Evolutionary conservation across 2,888 invertebrate species (phyloP), one percentile per base, ranked within the genome.

Genomic region (Tortricodes alternella): DNA sequence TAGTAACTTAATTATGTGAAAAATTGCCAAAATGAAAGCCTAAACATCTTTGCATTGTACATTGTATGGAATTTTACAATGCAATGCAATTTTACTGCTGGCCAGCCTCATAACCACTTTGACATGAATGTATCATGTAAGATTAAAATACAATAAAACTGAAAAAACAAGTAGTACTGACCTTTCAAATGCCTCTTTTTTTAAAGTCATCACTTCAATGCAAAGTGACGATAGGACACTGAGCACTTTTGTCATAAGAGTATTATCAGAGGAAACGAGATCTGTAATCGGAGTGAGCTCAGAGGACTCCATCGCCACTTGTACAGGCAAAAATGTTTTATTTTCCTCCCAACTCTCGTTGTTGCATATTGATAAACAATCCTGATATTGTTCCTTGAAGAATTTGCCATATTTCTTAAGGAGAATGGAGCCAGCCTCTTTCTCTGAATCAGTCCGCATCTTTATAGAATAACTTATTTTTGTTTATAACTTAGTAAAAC

Each of bases 211-310:
- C 58, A 96, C 93, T 89, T 98, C 98, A 65, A 93, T 91, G 79
- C 96, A 96, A 1, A 97, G 86, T 6, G 95, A 93, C 11, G 95
- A 93, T 57, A 98, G 92, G 0, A 96, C 95, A 35, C 95, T 93
- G 6, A 98, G 86, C 39, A 97, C 92, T 85, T 96, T 95, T 27
- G 95, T 95, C 67, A 97, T 92, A 44, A 94, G 87, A 73, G 95
- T 95, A 74, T 97, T 97, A 80, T 97, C 97, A 18, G 96, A 96
- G 63, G 95, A 94, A 8, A 96, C 93, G 59, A 97, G 80, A 63
- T 95, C 93, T 24, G 95, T 84, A 24, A 96, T 78, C 3, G 93
- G 89, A 9, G 94, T 88, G 62, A 93, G 92, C 81, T 97, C 96
- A 63, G 82, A 89, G 1, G 93, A 92, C 35, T 67, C 67, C 71